Conservation (phyloP, 2,113 vertebrate genomes). For the Larimichthys crocea region DNA sequence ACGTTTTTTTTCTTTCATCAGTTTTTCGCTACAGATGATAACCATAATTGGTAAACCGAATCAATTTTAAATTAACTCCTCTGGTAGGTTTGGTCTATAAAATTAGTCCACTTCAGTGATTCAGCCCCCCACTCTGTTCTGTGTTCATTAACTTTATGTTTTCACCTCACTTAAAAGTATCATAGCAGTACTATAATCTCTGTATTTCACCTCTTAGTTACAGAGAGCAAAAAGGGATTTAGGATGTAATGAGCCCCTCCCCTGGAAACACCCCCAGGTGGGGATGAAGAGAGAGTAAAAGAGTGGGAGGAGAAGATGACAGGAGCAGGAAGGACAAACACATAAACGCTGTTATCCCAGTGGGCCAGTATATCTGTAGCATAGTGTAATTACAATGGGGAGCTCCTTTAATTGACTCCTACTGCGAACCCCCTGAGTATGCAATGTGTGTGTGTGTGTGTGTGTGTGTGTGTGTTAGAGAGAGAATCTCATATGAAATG, state of each 20-base stretch:
- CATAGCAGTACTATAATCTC: neutral
- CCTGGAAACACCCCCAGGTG: slow-evolving; percentile 50
- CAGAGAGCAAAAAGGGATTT: slow-evolving; percentile 15
- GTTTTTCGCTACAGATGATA: neutral
- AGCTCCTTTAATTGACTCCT: slow-evolving; percentile 76
- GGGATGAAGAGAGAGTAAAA: slow-evolving; percentile 47
- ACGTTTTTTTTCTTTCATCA: neutral
- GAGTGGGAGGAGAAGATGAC: slow-evolving; percentile 65
- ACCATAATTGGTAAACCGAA: neutral
- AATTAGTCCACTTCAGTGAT: neutral
- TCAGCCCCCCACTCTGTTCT: neutral
- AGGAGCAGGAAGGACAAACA: slow-evolving; percentile 72
- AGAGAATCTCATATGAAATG: slow-evolving; percentile 17
- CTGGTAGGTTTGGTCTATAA: neutral
- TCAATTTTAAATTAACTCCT: neutral
- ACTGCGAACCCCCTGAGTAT: slow-evolving; percentile 53
- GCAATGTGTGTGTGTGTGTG: slow-evolving; percentile 18
- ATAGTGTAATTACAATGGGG: slow-evolving; percentile 73
- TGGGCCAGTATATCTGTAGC: slow-evolving; percentile 62
- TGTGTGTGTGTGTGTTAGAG: slow-evolving; percentile 1
- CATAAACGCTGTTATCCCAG: slow-evolving; percentile 55
- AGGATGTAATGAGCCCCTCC: slow-evolving; percentile 56
- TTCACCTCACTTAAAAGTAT: slow-evolving; percentile 15
- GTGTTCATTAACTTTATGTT: neutral
- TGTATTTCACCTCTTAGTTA: slow-evolving; percentile 25